Conservation (phyloP, 53 echinoderm and acorn worm species). For the Apostichopus leukothele region DNA sequence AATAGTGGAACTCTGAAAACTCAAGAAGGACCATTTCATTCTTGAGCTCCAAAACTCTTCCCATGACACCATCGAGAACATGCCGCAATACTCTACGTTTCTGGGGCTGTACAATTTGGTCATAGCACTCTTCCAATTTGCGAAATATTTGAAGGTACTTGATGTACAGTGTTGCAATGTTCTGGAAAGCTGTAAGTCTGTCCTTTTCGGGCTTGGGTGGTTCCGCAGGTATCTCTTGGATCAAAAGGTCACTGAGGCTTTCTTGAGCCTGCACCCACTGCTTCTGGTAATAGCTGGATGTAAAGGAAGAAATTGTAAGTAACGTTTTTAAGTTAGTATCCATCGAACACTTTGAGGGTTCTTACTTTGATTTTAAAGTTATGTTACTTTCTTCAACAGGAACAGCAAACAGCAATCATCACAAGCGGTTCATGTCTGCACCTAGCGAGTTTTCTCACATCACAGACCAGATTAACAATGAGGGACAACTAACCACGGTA, state of each 20-base stretch:
- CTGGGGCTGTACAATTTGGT: conserved; percentile 98
- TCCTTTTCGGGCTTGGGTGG: conserved; percentile 92
- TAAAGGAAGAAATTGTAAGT: background rate
- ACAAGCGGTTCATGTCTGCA: too few species aligned
- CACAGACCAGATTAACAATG: too few species aligned
- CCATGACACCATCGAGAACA: conserved; percentile 94
- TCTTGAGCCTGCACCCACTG: conserved; percentile 95
- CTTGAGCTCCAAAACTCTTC: conserved; percentile 90
- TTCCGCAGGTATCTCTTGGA: conserved; percentile 87
- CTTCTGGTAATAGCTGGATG: conserved; percentile 81
- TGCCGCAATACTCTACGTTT: conserved; percentile 89
- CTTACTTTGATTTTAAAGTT: too few species aligned
- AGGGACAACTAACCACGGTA: too few species aligned
- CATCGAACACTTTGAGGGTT: too few species aligned
- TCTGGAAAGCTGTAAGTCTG: conserved; percentile 88
- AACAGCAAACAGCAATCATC: too few species aligned
- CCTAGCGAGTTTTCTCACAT: too few species aligned
- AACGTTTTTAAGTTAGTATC: too few species aligned
- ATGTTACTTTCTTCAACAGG: too few species aligned
- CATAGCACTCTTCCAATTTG: conserved; percentile 90
- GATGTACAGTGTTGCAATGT: conserved; percentile 96
- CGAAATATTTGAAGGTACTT: conserved; percentile 97
- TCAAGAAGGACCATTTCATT: conserved; percentile 97
- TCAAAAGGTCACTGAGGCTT: conserved; percentile 80
- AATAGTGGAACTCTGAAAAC: conserved; percentile 98